Evolutionary conservation across 2,113 vertebrate genomes (phyloP).

Genomic region (Ibidorhyncha struthersii): DNA sequence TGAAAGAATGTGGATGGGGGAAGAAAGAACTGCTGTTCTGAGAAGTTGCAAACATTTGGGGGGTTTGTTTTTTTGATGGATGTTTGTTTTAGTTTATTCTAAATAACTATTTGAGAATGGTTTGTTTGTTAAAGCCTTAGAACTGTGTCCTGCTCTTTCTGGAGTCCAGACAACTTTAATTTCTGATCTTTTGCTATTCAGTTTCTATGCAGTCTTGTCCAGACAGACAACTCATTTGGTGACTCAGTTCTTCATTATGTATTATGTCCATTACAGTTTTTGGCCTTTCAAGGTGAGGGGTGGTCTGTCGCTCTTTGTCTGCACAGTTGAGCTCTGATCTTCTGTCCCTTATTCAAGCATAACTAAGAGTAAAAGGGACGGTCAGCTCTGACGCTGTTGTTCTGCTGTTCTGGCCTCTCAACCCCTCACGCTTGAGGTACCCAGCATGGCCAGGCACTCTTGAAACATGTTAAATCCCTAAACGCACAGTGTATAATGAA

Average conservation of each 20-base stretch:
- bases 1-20: not conserved
- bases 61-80: too few relatives aligned
- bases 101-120: not conserved
- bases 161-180: not conserved
- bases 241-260: not conserved
- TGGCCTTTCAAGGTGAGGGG: not conserved
- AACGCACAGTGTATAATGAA: fast-evolving
- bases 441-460: not conserved
- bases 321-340: not conserved
- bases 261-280: not conserved
- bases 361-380: too few relatives aligned
- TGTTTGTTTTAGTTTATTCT: not conserved
- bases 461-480: fast-evolving
- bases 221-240: not conserved
- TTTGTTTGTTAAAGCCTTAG: not conserved
- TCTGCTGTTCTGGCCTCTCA: not conserved
- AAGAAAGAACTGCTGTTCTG: not conserved
- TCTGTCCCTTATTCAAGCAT: not conserved
- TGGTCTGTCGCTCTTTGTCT: not conserved
- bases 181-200: not conserved
- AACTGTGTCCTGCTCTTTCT: not conserved
- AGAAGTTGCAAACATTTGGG: not conserved
- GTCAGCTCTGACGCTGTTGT: not conserved
- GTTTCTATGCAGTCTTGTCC: not conserved
- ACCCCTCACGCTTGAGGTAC: not conserved